phyloP scores from a whole-genome alignment of 1,140 invertebrate genomes.

The Bicyclus anynana region DNA sequence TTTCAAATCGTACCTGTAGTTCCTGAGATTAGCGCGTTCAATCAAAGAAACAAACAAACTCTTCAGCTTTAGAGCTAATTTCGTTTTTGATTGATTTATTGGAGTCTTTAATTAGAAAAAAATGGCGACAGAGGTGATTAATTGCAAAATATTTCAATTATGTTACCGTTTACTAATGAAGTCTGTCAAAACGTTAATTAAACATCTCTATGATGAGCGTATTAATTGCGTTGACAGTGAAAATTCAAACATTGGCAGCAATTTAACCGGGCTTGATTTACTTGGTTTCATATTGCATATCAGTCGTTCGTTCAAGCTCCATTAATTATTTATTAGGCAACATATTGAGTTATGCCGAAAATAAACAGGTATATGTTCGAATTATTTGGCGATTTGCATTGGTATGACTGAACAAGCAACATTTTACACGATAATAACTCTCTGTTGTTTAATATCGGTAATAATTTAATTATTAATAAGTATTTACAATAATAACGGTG shows the following conservation, averaged over 20 bases:
- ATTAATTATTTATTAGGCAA: slow-evolving; percentile 1
- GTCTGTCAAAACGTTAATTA: slow-evolving; percentile 3
- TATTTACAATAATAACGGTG: too few relatives aligned
- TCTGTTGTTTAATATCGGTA: too few relatives aligned
- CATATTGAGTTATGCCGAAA: background rate
- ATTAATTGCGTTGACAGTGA: slow-evolving; percentile 10
- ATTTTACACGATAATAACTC: too few relatives aligned
- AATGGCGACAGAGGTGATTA: background rate
- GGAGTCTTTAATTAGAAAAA: too few relatives aligned
- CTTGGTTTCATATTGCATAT: slow-evolving; percentile 8
- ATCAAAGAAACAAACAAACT: too few relatives aligned
- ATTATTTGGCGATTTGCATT: background rate
- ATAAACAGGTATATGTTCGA: background rate
- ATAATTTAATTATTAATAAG: too few relatives aligned
- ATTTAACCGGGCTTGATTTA: slow-evolving; percentile 7
- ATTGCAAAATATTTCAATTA: background rate
- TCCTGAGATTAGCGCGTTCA: too few relatives aligned
- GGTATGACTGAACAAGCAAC: too few relatives aligned
- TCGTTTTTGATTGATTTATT: too few relatives aligned
- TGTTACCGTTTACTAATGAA: background rate
- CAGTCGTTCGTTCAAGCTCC: background rate
- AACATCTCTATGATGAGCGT: slow-evolving; percentile 1
- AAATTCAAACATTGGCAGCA: slow-evolving; percentile 10
- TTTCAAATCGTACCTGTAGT: too few relatives aligned
- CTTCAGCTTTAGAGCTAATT: too few relatives aligned